These are phyloP conservation scores for Lysandra bellargus DNA, from an alignment of 2,888 invertebrate species.

Conservation along the genomic window DNA sequence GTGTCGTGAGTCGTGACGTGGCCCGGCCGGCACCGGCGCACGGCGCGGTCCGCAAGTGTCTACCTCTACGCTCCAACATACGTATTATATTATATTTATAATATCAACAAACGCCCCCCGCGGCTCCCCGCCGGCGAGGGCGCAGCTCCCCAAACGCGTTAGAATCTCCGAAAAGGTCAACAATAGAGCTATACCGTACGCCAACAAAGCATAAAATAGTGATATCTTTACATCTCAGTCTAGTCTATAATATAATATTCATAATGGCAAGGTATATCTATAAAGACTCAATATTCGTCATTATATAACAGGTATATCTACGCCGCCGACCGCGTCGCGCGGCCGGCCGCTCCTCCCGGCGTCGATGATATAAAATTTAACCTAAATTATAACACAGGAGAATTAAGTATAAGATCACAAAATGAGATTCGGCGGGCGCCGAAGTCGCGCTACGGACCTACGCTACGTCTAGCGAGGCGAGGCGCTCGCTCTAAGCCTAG, in stretches of 20 bases:
- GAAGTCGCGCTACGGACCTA: slow-evolving; percentile 77
- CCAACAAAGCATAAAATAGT: slow-evolving; percentile 80
- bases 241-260: slow-evolving; percentile 75
- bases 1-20: slow-evolving; percentile 1
- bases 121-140: neutral
- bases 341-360: slow-evolving; percentile 74
- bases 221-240: slow-evolving; percentile 81
- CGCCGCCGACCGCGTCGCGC: slow-evolving; percentile 74
- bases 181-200: slow-evolving; percentile 74
- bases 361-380: slow-evolving; percentile 81
- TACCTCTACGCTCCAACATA: slow-evolving; percentile 61
- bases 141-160: slow-evolving; percentile 45
- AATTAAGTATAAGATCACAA: slow-evolving; percentile 82
- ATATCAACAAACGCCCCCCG: slow-evolving; percentile 59
- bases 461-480: slow-evolving; percentile 76
- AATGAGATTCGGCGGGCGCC: slow-evolving; percentile 80
- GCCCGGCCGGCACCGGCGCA: slow-evolving; percentile 30
- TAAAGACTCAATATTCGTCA: slow-evolving; percentile 78
- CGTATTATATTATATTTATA: slow-evolving; percentile 53
- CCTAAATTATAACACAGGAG: slow-evolving; percentile 81
- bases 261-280: slow-evolving; percentile 80
- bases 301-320: slow-evolving; percentile 79
- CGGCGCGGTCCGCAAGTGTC: slow-evolving; percentile 47
- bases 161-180: slow-evolving; percentile 64
- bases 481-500: slow-evolving; percentile 77